These are phyloP conservation scores for Scaptomyza reducta DNA, from an alignment of 2,888 invertebrate genomes.

Conservation along the genomic window DNA sequence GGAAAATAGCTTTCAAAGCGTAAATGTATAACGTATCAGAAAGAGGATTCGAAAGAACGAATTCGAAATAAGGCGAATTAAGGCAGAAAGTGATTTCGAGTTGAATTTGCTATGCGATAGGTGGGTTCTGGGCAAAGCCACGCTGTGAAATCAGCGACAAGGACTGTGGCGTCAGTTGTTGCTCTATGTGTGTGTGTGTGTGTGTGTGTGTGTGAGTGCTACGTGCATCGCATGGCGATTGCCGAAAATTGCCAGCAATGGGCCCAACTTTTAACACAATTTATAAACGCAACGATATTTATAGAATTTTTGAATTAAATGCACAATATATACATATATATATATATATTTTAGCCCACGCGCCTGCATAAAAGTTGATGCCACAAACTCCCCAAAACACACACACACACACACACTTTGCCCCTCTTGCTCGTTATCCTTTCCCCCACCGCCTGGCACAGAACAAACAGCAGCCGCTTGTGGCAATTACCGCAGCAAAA, in stretches of 20 bases:
- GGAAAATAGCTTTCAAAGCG: neutral
- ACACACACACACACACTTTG: constrained; percentile 4
- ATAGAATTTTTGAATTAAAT: constrained; percentile 76
- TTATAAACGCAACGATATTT: constrained; percentile 73
- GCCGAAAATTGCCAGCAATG: constrained; percentile 51
- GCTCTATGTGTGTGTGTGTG: constrained; percentile 6
- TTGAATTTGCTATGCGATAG: neutral
- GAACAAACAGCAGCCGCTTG: constrained; percentile 64
- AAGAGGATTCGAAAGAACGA: neutral
- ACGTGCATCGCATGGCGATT: constrained; percentile 67
- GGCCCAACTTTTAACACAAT: constrained; percentile 74
- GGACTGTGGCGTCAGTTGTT: constrained; percentile 48
- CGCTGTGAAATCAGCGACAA: constrained; percentile 55
- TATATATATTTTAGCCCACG: constrained; percentile 31
- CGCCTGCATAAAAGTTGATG: constrained; percentile 61
- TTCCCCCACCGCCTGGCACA: neutral
- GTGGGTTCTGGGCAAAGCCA: neutral
- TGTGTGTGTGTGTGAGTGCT: constrained; percentile 20
- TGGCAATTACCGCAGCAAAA: constrained; percentile 65
- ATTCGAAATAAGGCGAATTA: neutral
- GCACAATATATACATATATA: constrained; percentile 39
- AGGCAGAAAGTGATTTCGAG: constrained; percentile 11
- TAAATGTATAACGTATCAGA: no score
- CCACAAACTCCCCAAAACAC: constrained; percentile 10
- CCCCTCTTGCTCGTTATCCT: neutral